Evolutionary conservation across 2,888 invertebrate genomes (phyloP), one percentile per base, ranked within the genome.

Genomic region (Tholera decimalis): DNA sequence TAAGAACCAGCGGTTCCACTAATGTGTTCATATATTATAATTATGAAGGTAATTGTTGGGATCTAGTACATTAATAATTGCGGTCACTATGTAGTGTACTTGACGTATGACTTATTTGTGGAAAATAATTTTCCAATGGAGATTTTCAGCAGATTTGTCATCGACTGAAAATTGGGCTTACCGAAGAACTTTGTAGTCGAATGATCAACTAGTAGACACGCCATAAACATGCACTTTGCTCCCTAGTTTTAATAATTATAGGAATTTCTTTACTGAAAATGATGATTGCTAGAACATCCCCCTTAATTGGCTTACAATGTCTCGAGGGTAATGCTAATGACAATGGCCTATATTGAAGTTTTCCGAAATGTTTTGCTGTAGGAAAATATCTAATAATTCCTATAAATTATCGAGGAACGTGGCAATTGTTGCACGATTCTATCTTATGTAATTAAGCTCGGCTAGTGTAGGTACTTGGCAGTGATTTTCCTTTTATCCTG

Each of bases 401-500:
- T 30, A 51, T 80, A 56, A 50, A 49, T 65, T 28, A 51, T 41
- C 18, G 26, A 64, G 50, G 44, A 54, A 62, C 74, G 44, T 62
- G 60, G 66, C 55, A 55, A 62, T 62, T 46, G 44, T 35, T 66
- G 39, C 64, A 65, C 57, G 61, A 65, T 63, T 61, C 49, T 65
- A 53, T 37, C 47, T 78, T 79, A 83, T 60, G 55, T 82, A 73
- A 79, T 56, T 37, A 55, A 63, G 41, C 60, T 59, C 24, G 26
- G 28, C 46, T 70, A 49, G 62, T 47, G 43, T 15, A 46, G 26
- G 26, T 61, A 60, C 54, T 41, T n/a, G 39, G 39, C 20, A 46
- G 61, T 72, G 62, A 74, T 82, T 82, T 83, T 82, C 82, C 79
- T 79, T 68, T 66, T 79, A 57, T 55, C 44, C 59, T 51, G 26